phyloP scores from a whole-genome alignment of 2,113 vertebrate species.

The Ptychochromis oligacanthus region DNA sequence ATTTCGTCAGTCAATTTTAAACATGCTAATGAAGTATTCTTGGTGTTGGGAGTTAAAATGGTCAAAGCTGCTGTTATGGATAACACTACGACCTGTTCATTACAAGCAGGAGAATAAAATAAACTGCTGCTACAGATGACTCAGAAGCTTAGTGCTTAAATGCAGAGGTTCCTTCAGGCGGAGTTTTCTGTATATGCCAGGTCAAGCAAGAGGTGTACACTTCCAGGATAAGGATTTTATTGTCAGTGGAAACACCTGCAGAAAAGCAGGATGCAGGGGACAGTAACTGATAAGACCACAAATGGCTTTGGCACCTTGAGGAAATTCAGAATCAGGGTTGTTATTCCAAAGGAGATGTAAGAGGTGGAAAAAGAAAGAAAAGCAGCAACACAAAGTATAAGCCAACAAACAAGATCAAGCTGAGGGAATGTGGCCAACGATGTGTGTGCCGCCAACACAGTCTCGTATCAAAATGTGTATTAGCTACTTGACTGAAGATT shows the following conservation, averaged over 20 bases:
- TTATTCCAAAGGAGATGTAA: slow-evolving; percentile 1
- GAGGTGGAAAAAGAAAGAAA: not conserved
- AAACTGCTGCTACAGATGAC: not conserved
- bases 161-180: not conserved
- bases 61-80: not conserved
- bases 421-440: not conserved
- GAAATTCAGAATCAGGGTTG: not conserved
- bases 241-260: not conserved
- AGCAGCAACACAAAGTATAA: not conserved
- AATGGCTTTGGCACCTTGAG: not conserved
- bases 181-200: not conserved
- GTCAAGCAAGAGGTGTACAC: not conserved
- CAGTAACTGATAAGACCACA: not conserved
- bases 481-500: not conserved
- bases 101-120: not conserved
- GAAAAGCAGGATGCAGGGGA: not conserved
- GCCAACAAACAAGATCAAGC: not conserved
- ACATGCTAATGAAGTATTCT: not conserved
- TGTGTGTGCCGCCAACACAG: not conserved
- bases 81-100: not conserved
- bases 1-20: not conserved
- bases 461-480: not conserved
- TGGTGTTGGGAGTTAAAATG: not conserved
- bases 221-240: not conserved
- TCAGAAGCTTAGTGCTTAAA: not conserved